Percentiles rank a stretch among this genome's conserved stretches.
These are phyloP conservation scores for Myiotriccus ornatus DNA, from an alignment of 2,797 vertebrate genomes.

Conservation along the genomic window DNA sequence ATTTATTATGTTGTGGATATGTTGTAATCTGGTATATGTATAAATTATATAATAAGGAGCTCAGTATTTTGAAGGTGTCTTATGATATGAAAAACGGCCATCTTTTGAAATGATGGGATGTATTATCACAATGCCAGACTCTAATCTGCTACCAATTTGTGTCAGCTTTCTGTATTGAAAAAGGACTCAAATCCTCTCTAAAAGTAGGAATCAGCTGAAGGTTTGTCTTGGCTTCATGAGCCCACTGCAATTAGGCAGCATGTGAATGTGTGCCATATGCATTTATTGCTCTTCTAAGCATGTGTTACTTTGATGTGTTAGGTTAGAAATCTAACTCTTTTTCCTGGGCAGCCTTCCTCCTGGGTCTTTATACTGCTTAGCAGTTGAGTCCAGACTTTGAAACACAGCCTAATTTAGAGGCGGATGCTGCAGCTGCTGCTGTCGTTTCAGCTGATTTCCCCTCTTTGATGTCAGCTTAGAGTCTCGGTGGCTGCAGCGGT, in stretches of 20 bases:
- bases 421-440: conserved; percentile 95
- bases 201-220: conserved; percentile 77
- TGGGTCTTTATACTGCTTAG: conserved; percentile 84
- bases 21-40: conserved; percentile 45
- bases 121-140: conserved; percentile 67
- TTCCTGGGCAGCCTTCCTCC: conserved; percentile 83
- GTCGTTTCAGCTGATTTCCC: conserved; percentile 84
- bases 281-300: conserved; percentile 83
- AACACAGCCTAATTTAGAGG: conserved; percentile 89
- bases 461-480: conserved; percentile 90
- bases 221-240: conserved; percentile 76
- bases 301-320: conserved; percentile 88
- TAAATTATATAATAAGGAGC: conserved; percentile 57
- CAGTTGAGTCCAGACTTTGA: conserved; percentile 88
- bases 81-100: conserved; percentile 57
- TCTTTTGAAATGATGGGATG: conserved; percentile 75
- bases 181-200: conserved; percentile 72
- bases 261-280: conserved; percentile 81
- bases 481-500: conserved; percentile 79
- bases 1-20: conserved; percentile 40
- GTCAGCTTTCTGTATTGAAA: conserved; percentile 72
- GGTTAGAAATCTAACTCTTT: conserved; percentile 80
- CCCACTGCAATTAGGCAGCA: conserved; percentile 81
- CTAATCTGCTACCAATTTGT: conserved; percentile 80
- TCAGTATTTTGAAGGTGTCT: conserved; percentile 63